phyloP scores from a whole-genome alignment of 1,140 invertebrate species.

The Rhysida immarginata region DNA sequence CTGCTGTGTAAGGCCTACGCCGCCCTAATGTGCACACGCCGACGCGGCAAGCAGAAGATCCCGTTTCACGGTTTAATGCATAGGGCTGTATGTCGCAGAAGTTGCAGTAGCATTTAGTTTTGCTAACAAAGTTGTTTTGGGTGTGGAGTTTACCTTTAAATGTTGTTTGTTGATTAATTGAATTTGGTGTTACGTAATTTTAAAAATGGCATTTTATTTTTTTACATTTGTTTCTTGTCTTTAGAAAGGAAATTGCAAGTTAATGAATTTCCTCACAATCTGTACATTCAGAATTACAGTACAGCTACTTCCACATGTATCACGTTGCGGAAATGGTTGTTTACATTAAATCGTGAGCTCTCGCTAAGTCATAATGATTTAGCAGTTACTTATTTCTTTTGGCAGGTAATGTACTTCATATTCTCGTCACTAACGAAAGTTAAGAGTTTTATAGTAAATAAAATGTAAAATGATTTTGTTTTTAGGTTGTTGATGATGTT shows the following conservation, averaged over 20 bases:
- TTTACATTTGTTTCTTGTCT: constrained; percentile 14
- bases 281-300: constrained; percentile 98
- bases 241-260: constrained; percentile 83
- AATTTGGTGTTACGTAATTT: too few relatives aligned
- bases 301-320: constrained; percentile 95
- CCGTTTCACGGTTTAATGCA: too few relatives aligned
- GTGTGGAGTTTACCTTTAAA: too few relatives aligned
- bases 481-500: constrained; percentile 76
- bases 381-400: constrained; percentile 59
- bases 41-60: too few relatives aligned
- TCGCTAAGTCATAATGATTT: constrained; percentile 42
- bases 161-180: too few relatives aligned
- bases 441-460: neutral
- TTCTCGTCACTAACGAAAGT: neutral
- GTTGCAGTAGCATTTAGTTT: too few relatives aligned
- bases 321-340: constrained; percentile 86
- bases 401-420: constrained; percentile 36
- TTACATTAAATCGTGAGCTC: constrained; percentile 58
- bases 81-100: too few relatives aligned
- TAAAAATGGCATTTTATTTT: neutral
- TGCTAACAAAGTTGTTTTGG: too few relatives aligned
- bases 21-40: too few relatives aligned
- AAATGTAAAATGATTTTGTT: constrained; percentile 15
- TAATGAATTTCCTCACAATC: constrained; percentile 86
- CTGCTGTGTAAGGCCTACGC: too few relatives aligned